Percentiles rank a stretch among this genome's conserved stretches.
These are phyloP conservation scores for Eilema depressum DNA, from an alignment of 2,888 invertebrate species.

Conservation along the genomic window DNA sequence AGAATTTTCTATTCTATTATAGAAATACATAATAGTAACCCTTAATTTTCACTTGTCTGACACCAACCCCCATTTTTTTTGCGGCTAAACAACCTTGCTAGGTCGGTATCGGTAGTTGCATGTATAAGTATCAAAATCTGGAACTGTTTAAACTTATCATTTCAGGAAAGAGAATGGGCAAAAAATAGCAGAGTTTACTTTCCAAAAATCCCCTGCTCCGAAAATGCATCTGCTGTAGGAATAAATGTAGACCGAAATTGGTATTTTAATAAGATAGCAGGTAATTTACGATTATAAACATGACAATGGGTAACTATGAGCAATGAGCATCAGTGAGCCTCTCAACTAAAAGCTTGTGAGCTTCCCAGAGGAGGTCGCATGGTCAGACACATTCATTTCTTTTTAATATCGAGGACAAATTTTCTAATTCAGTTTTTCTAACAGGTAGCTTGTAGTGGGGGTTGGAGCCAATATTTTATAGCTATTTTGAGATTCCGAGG, in stretches of 20 bases:
- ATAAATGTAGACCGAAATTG: constrained; percentile 77
- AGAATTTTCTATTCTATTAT: no score
- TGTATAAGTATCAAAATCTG: not conserved
- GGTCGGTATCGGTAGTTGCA: no score
- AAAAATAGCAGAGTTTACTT: constrained; percentile 70
- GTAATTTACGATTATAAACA: constrained; percentile 1
- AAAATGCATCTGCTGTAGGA: constrained; percentile 59
- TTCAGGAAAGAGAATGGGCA: constrained; percentile 71
- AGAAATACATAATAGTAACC: not conserved
- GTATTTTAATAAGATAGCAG: constrained; percentile 52
- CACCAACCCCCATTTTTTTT: no score
- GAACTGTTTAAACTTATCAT: constrained; percentile 17
- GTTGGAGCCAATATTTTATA: no score
- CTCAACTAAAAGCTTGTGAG: not conserved
- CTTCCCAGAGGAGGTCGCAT: no score
- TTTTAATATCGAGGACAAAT: no score
- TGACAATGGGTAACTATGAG: not conserved
- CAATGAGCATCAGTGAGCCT: not conserved
- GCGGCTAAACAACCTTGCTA: no score
- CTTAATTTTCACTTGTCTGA: no score
- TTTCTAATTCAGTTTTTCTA: no score
- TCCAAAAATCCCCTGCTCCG: constrained; percentile 59
- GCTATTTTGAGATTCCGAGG: no score
- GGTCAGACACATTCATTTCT: no score
- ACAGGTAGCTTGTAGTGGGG: no score